A percentile compares a stretch with the other conserved stretches of the same genome.
These are phyloP conservation scores for Epinotia demarniana DNA, from an alignment of 2,888 invertebrate genomes.

Conservation along the genomic window DNA sequence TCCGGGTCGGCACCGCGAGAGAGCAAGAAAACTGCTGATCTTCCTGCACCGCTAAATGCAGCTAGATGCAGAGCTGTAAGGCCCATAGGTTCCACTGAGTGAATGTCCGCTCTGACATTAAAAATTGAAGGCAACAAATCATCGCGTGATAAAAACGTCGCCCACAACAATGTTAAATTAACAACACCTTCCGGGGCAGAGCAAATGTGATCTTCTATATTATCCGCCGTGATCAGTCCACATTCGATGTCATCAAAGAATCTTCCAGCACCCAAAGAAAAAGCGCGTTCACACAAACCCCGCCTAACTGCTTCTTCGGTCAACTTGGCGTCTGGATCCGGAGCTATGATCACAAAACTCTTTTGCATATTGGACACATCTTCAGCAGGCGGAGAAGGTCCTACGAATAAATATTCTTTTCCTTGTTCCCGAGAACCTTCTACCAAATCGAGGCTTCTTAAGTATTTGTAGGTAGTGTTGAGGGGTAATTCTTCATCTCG, in stretches of 20 bases:
- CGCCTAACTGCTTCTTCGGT: conserved; percentile 89
- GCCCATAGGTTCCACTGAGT: conserved; percentile 89
- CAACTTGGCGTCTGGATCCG: conserved; percentile 88
- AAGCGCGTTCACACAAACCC: conserved; percentile 89
- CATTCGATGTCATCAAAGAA: conserved; percentile 91
- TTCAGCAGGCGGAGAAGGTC: conserved; percentile 91
- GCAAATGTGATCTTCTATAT: conserved; percentile 83
- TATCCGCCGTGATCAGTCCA: conserved; percentile 86
- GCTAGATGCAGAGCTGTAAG: conserved; percentile 90
- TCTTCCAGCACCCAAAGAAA: conserved; percentile 86
- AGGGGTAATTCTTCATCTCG: conserved; percentile 85
- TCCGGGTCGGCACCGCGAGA: conserved; percentile 89
- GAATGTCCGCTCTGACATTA: conserved; percentile 87
- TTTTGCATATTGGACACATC: conserved; percentile 92
- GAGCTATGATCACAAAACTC: conserved; percentile 88
- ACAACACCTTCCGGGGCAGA: conserved; percentile 88
- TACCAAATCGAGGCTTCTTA: conserved; percentile 79
- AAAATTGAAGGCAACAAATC: conserved; percentile 88
- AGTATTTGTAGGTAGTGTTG: conserved; percentile 73
- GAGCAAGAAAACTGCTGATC: conserved; percentile 88
- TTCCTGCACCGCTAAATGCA: conserved; percentile 90
- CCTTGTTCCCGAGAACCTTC: conserved; percentile 85
- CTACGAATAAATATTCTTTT: conserved; percentile 90
- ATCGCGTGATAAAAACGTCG: conserved; percentile 88
- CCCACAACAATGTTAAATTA: conserved; percentile 89